Conservation (phyloP, 2,113 vertebrate species). For the Cranoglanis bouderius region DNA sequence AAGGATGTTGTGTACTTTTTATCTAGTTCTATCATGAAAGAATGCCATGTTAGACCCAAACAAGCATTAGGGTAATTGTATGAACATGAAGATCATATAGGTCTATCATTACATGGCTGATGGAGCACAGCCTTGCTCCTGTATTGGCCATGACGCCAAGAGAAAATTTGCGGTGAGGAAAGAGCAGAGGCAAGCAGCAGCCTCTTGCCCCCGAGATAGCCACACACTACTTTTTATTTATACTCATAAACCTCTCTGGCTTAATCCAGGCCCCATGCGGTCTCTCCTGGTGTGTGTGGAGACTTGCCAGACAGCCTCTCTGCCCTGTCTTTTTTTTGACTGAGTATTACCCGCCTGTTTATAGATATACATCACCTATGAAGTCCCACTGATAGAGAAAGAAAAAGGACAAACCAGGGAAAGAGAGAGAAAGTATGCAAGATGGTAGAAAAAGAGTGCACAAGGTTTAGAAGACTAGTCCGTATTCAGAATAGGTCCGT, state of each 20-base stretch:
- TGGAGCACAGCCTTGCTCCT: conserved; percentile 7
- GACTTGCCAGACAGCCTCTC: conserved; percentile 28
- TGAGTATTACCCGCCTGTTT: conserved; percentile 8
- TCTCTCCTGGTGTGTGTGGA: conserved; percentile 32
- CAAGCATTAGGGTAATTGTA: conserved; percentile 4
- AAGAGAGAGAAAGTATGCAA: background rate
- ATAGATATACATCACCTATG: conserved; percentile 34
- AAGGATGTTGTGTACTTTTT: background rate
- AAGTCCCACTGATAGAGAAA: background rate
- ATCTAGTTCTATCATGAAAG: background rate
- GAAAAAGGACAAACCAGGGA: background rate
- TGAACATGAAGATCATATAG: background rate
- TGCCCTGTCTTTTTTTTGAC: conserved; percentile 22
- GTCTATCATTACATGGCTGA: conserved; percentile 12
- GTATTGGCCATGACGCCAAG: conserved; percentile 7
- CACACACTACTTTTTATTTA: conserved; percentile 42
- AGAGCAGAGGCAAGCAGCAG: conserved; percentile 14
- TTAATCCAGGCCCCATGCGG: conserved; percentile 44
- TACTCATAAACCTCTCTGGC: conserved; percentile 40
- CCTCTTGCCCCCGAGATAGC: background rate
- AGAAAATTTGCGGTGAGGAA: conserved; percentile 7
- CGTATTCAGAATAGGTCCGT: conserved; percentile 28
- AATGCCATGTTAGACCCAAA: conserved; percentile 5
- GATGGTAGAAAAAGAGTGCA: background rate
- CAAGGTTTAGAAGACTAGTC: conserved; percentile 21